Base-by-base conservation (phyloP, 2,888 invertebrate genomes). In the Hypomecis atomaria region DNA sequence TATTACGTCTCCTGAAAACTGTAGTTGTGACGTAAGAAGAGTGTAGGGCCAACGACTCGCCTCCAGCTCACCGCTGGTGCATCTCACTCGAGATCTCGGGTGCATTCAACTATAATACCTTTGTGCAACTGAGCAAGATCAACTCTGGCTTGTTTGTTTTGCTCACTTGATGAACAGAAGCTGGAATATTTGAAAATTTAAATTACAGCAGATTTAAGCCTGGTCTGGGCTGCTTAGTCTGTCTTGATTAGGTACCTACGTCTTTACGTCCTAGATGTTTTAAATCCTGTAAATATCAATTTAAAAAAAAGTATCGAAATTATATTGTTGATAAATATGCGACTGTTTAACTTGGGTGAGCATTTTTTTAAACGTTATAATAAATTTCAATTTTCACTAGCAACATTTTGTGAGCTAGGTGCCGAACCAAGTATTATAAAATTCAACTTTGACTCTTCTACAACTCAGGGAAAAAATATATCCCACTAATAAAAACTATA, bases 11-110 rank as follows among this genome's bases (percentile, higher is more conserved):
- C 36, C 3, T 62, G 57, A 61, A 65, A 59, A 59, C 49, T 66
- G 49, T 60, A 67, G 62, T 61, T 53, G 62, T 76, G 75, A 73
- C 70, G 75, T 71, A 69, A 73, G 60, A 62, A 71, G 72, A 77
- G 78, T 85, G 81, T 83, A 85, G 79, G 85, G 86, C 79, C 83
- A 84, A 83, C 74, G 85, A 83, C 86, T 77, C 10, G 64, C 61
- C 62, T 73, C 65, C 50, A 63, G 72, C 73, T 73, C 78, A 77
- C 70, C 71, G 73, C 54, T 40, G 75, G 71, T 77, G 78, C 79
- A 78, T 75, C 78, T 77, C 69, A 66, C 71, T 71, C 68, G 67
- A 64, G 69, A 71, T 68, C 67, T 67, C 52, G 75, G 71, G 85
- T 82, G 81, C 85, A 84, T 85, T 85, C 85, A 85, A 85, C 85